Conservation (phyloP, 2,113 vertebrate species). For the Coptodon bakossiorum region DNA sequence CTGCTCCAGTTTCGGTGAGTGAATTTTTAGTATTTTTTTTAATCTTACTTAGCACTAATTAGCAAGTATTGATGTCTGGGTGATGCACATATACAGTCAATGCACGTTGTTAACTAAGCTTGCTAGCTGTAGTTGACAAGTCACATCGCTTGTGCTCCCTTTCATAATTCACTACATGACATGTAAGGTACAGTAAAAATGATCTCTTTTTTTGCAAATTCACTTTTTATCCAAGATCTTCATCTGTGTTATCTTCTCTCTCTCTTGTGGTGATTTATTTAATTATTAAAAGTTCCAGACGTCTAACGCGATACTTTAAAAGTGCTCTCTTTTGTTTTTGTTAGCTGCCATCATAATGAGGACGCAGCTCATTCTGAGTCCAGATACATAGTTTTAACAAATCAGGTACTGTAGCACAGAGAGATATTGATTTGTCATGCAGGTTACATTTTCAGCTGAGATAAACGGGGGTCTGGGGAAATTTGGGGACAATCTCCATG, state of each 20-base stretch:
- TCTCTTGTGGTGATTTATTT: neutral
- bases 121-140: neutral
- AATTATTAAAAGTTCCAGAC: neutral
- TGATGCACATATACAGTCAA: neutral
- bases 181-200: neutral
- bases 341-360: neutral
- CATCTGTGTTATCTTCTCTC: neutral
- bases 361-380: neutral
- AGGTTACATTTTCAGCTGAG: conserved; percentile 39
- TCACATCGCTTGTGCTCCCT: neutral
- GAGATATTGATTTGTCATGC: conserved; percentile 41
- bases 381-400: conserved; percentile 20
- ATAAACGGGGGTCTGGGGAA: conserved; percentile 52
- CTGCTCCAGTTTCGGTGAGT: neutral
- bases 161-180: neutral
- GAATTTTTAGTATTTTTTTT: neutral
- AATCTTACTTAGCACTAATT: too few relatives aligned
- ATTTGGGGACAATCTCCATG: conserved; percentile 43
- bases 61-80: neutral
- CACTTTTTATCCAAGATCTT: neutral
- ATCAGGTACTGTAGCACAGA: neutral
- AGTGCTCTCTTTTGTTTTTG: neutral
- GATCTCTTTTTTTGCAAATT: neutral
- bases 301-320: neutral
- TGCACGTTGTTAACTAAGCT: neutral